phyloP scores from a whole-genome alignment of 2,888 invertebrate species.

The Caenorhabditis japonica region DNA sequence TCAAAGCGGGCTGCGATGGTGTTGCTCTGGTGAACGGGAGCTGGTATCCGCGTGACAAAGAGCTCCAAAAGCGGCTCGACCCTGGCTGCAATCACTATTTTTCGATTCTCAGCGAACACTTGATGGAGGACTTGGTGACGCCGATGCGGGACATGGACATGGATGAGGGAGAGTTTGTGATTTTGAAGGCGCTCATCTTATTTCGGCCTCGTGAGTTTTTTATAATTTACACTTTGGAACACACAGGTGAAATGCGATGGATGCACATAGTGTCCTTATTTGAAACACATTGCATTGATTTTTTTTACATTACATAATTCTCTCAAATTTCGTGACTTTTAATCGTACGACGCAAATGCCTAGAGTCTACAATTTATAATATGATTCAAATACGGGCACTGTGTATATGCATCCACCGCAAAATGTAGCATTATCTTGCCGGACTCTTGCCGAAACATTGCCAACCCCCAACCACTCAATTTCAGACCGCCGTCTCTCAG shows the following conservation, averaged over 20 bases:
- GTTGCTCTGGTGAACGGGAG: conserved; percentile 70
- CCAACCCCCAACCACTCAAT: too few relatives aligned
- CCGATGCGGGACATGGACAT: conserved; percentile 70
- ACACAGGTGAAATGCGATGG: too few relatives aligned
- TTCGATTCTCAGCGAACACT: conserved; percentile 65
- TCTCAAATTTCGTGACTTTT: too few relatives aligned
- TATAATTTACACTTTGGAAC: too few relatives aligned
- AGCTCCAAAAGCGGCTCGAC: conserved; percentile 64
- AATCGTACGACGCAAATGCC: too few relatives aligned
- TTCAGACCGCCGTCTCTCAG: conserved; percentile 64
- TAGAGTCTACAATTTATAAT: too few relatives aligned
- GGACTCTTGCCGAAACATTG: conserved; percentile 2
- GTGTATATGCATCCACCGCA: not conserved
- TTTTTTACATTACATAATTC: too few relatives aligned
- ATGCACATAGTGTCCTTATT: too few relatives aligned
- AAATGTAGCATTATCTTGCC: not conserved
- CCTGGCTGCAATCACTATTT: conserved; percentile 72
- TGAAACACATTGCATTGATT: too few relatives aligned
- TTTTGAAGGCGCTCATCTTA: conserved; percentile 67
- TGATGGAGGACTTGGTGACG: conserved; percentile 67
- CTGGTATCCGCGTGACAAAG: conserved; percentile 67
- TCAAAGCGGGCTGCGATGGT: conserved; percentile 66
- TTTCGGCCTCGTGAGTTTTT: conserved; percentile 66
- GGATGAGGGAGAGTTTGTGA: conserved; percentile 70
- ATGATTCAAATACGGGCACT: not conserved